Evolutionary conservation across 2,888 invertebrate species (phyloP).

Genomic region (Acronicta aceris): DNA sequence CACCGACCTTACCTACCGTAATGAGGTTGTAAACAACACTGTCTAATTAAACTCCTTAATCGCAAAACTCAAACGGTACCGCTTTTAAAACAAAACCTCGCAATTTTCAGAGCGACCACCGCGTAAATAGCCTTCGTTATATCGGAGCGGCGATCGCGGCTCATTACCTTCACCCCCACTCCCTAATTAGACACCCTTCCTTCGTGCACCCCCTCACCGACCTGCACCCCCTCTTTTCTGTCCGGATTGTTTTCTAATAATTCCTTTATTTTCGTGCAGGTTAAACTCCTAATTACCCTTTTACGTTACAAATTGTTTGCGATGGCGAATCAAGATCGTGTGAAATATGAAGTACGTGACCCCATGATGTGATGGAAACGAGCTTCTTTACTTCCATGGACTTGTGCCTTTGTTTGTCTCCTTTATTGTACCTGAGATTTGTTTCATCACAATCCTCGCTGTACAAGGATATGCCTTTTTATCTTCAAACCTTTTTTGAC

Average conservation of each 20-base stretch:
- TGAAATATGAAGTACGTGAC: constrained; percentile 58
- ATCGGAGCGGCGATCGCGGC: constrained; percentile 88
- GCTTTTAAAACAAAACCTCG: constrained; percentile 89
- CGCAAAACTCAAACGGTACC: constrained; percentile 89
- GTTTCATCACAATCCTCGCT: constrained; percentile 28
- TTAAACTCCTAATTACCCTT: constrained; percentile 79
- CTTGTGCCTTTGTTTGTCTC: constrained; percentile 17
- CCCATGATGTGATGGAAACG: constrained; percentile 32
- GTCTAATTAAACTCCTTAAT: constrained; percentile 89
- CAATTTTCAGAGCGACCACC: constrained; percentile 87
- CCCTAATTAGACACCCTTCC: constrained; percentile 85
- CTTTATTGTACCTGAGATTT: constrained; percentile 28
- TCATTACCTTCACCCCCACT: constrained; percentile 86
- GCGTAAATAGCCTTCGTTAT: constrained; percentile 87
- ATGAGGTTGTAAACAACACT: constrained; percentile 89
- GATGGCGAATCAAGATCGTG: constrained; percentile 53
- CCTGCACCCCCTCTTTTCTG: constrained; percentile 58
- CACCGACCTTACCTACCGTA: constrained; percentile 77
- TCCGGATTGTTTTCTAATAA: constrained; percentile 88
- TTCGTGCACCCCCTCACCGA: constrained; percentile 58
- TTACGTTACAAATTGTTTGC: constrained; percentile 71
- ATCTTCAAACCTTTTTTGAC: constrained; percentile 30
- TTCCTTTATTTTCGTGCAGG: constrained; percentile 83
- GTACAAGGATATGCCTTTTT: constrained; percentile 40
- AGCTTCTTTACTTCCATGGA: constrained; percentile 24